Conservation (phyloP, 2,888 invertebrate species). For the Lasius fuliginosus region DNA sequence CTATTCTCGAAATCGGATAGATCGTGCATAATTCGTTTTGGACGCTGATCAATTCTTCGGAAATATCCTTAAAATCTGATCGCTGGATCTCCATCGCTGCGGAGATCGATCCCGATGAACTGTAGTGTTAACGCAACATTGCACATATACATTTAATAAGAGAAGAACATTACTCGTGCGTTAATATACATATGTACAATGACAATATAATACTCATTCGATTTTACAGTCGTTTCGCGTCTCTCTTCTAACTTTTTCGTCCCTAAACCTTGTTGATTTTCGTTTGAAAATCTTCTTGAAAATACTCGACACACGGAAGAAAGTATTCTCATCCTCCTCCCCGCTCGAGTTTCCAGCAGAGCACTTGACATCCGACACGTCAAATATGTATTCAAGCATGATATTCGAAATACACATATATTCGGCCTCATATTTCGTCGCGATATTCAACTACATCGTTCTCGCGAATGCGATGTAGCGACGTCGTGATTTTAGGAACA, state of each 20-base stretch:
- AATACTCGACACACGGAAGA: neutral
- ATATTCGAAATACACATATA: constrained; percentile 81
- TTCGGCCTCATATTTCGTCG: constrained; percentile 13
- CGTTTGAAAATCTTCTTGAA: neutral
- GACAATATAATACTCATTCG: constrained; percentile 60
- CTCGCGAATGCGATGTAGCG: constrained; percentile 26
- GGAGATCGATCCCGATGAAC: neutral
- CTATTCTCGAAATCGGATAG: neutral
- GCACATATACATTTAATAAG: constrained; percentile 60
- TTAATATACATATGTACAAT: constrained; percentile 73
- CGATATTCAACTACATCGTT: constrained; percentile 29
- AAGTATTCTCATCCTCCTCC: neutral
- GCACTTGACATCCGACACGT: neutral
- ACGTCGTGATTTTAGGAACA: constrained; percentile 47
- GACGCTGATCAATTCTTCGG: constrained; percentile 56
- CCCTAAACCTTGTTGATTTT: neutral
- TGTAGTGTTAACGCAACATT: constrained; percentile 51
- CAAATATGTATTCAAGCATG: constrained; percentile 78
- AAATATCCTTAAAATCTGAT: constrained; percentile 32
- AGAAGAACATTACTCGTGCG: constrained; percentile 56
- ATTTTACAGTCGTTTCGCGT: constrained; percentile 28
- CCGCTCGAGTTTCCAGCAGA: neutral
- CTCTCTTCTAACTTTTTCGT: neutral
- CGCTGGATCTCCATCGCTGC: neutral
- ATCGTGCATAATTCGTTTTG: constrained; percentile 29